Percentiles rank a stretch among this genome's conserved stretches.
phyloP scores from a whole-genome alignment of 2,797 vertebrate species.

The Scarus forsteni region DNA sequence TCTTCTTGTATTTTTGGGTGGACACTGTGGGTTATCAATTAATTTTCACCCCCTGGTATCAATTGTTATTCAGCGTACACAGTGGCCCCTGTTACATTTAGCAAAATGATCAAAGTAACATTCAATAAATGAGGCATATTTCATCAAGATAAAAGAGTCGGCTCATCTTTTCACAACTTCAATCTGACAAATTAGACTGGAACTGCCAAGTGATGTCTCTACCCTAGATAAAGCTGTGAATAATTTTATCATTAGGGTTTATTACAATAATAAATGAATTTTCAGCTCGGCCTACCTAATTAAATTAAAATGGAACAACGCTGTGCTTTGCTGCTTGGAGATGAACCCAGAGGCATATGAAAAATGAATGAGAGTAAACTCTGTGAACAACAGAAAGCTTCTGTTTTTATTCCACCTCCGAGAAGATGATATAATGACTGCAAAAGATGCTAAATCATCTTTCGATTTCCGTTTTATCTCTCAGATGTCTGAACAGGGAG shows the following conservation, averaged over 20 bases:
- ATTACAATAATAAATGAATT: slow-evolving; percentile 41
- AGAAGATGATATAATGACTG: slow-evolving; percentile 20
- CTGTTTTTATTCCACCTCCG: slow-evolving; percentile 25
- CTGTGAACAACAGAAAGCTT: slow-evolving; percentile 26
- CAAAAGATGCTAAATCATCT: slow-evolving; percentile 19
- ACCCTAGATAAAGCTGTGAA: slow-evolving; percentile 32
- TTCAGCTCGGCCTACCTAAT: slow-evolving; percentile 37
- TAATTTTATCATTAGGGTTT: slow-evolving; percentile 19
- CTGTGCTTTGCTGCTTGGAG: slow-evolving; percentile 27
- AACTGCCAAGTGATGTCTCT: slow-evolving; percentile 24
- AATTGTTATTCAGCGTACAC: not conserved
- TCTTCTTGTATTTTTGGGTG: not conserved
- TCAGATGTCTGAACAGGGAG: slow-evolving; percentile 8
- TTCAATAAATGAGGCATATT: slow-evolving; percentile 11
- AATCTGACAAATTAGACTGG: slow-evolving; percentile 26
- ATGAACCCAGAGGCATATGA: slow-evolving; percentile 42
- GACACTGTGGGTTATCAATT: not conserved
- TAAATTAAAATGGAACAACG: slow-evolving; percentile 41
- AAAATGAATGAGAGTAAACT: slow-evolving; percentile 50
- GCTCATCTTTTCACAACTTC: slow-evolving; percentile 13
- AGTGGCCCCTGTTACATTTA: not conserved
- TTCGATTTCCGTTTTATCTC: slow-evolving; percentile 9
- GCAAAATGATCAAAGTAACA: slow-evolving; percentile 4
- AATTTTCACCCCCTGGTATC: not conserved
- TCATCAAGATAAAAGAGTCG: slow-evolving; percentile 6